Evolutionary conservation across 2,888 invertebrate species (phyloP).

Genomic region (Eupithecia subumbrata): DNA sequence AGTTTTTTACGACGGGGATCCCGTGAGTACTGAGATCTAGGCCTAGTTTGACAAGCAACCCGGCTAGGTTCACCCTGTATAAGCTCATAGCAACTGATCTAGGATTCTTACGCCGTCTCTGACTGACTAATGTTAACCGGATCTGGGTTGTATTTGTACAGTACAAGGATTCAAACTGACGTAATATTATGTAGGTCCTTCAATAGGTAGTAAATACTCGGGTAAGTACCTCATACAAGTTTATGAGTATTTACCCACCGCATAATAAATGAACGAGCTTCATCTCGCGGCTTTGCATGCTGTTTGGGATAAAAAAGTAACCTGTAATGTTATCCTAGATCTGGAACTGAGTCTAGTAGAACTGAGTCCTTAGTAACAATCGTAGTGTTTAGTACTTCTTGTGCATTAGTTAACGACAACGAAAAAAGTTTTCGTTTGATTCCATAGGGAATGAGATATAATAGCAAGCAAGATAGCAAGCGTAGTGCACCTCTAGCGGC

Average conservation of each 20-base stretch:
- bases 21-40: too few relatives aligned
- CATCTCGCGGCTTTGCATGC: not conserved
- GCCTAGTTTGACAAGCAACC: too few relatives aligned
- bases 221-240: slow-evolving; percentile 3
- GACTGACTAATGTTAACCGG: slow-evolving; percentile 26
- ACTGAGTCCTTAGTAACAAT: too few relatives aligned
- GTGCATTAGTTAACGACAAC: too few relatives aligned
- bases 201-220: not conserved
- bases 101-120: not conserved
- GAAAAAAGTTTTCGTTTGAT: too few relatives aligned
- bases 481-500: too few relatives aligned
- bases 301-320: not conserved
- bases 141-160: not conserved
- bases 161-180: slow-evolving; percentile 28
- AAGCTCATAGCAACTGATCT: slow-evolving; percentile 16
- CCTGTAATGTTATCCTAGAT: not conserved
- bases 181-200: slow-evolving; percentile 15
- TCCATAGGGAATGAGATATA: too few relatives aligned
- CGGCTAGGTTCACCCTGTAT: too few relatives aligned
- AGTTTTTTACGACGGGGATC: too few relatives aligned
- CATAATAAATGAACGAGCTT: not conserved
- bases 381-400: too few relatives aligned
- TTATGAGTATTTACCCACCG: not conserved
- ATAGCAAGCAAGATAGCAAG: too few relatives aligned
- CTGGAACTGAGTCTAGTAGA: not conserved